Evolutionary conservation across 1,140 invertebrate species (phyloP).

Genomic region (Orchesella cincta): DNA sequence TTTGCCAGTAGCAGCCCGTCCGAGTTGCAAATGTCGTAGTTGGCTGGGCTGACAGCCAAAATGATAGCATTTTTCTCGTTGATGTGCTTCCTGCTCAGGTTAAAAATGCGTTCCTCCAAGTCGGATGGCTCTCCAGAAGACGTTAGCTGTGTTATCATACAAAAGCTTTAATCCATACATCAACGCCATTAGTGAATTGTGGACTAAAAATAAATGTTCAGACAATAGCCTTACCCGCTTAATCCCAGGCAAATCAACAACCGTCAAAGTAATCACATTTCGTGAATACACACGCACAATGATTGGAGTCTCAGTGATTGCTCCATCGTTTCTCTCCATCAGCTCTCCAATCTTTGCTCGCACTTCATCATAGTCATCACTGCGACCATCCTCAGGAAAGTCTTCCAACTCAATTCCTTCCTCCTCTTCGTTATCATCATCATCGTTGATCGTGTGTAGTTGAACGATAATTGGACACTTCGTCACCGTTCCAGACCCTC

Average conservation of each 20-base stretch:
- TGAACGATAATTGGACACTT: conserved; percentile 11
- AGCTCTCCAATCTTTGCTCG: conserved; percentile 23
- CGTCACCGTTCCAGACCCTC: conserved; percentile 9
- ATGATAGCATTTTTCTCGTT: conserved; percentile 55
- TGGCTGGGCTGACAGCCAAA: conserved; percentile 62
- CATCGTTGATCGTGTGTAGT: background rate
- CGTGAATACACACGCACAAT: conserved; percentile 23
- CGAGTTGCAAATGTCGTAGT: conserved; percentile 64
- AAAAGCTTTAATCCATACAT: background rate
- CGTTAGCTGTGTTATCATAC: conserved; percentile 48
- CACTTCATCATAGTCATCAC: conserved; percentile 27
- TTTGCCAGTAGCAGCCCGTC: conserved; percentile 63
- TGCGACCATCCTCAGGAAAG: background rate
- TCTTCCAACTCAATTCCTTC: conserved; percentile 16
- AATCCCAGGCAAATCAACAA: conserved; percentile 38
- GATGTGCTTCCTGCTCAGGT: conserved; percentile 54
- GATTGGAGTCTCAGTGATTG: conserved; percentile 17
- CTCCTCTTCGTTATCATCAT: no score
- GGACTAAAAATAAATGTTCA: background rate
- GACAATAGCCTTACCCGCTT: conserved; percentile 21
- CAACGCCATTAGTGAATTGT: no score
- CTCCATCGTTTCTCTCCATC: conserved; percentile 17
- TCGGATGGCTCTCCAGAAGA: conserved; percentile 56
- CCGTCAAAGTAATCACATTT: conserved; percentile 30
- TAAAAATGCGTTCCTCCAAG: conserved; percentile 55